Base-by-base conservation (phyloP, 2,113 vertebrate species). In the Cygnus atratus region DNA sequence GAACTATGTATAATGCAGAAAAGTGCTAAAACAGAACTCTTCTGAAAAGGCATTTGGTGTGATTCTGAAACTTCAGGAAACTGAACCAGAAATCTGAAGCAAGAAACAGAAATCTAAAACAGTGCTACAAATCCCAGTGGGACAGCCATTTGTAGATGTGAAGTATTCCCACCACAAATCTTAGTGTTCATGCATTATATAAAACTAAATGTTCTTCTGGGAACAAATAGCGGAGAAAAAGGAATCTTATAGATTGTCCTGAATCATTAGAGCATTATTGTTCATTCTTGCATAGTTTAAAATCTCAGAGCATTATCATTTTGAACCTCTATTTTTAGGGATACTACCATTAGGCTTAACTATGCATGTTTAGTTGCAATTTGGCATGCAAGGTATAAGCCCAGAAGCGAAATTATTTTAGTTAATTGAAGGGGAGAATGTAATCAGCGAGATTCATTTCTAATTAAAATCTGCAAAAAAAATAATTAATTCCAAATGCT, bases 51-150 rank as follows among this genome's bases (percentile, higher is more conserved):
- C 87, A 90, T 92, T 97, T 95, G 88, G 88, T 87, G 37, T 68
- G 70, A 97, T 77, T 92, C 92, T 52, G 78, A 97, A 97, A 97
- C 86, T 88, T 96, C 97, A 97, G 96, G 95, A 98, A 98, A 98
- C 95, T 66, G 62, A 94, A 96, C 86, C 74, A 97, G 96, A 97
- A 97, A 97, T 71, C 95, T 66, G 62, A 94, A 96, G 86, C 74
- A 97, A 96, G 97, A 97, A 98, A 96, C 90, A 54, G 82, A 97
- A 98, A 98, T 84, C 95, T 90, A 92, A 98, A 97, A 92, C 97
- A 96, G 92, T 85, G 92, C 88, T 96, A 85, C 78, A 93, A 94
- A 95, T 91, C 96, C 97, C 97, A 82, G 13, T 58, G 96, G 95
- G 86, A 88, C 59, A 84, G 81, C n/a, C 59, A 61, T 68, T 80